Evolutionary conservation across 2,797 vertebrate species (phyloP).

Genomic region (Schizothorax lantsangensis): DNA sequence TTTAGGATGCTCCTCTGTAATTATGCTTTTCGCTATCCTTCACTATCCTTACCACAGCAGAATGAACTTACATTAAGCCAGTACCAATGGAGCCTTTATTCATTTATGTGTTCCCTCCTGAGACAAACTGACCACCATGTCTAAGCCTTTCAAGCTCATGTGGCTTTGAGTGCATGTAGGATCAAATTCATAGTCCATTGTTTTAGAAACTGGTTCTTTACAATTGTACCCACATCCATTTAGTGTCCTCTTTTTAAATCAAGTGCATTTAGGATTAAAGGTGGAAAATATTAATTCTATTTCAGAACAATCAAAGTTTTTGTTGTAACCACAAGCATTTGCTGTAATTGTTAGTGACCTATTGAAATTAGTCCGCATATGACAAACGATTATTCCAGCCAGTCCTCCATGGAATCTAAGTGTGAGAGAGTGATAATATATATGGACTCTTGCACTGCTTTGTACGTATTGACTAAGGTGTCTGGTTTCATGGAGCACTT

Average conservation of each 20-base stretch:
- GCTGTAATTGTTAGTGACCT: not conserved
- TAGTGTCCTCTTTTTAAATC: not conserved
- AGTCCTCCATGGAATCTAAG: slow-evolving; percentile 5
- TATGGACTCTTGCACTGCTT: not conserved
- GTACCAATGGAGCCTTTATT: slow-evolving; percentile 7
- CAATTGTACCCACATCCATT: not conserved
- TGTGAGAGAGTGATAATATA: not conserved
- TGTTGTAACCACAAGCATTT: not conserved
- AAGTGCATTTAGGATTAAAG: slow-evolving; percentile 2
- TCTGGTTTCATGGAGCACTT: slow-evolving; percentile 17
- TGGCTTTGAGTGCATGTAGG: slow-evolving; percentile 17
- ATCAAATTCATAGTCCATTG: slow-evolving; percentile 30
- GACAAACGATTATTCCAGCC: not conserved
- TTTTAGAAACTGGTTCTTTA: slow-evolving; percentile 19
- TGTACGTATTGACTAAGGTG: not conserved
- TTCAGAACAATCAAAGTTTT: not conserved
- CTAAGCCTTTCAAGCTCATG: slow-evolving; percentile 25
- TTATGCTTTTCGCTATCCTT: slow-evolving; percentile 11
- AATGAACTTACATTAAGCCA: not conserved
- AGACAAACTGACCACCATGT: not conserved
- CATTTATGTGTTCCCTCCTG: slow-evolving; percentile 1
- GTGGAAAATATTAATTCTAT: not conserved
- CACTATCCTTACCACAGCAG: not conserved
- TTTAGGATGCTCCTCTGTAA: slow-evolving; percentile 18
- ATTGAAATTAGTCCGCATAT: not conserved